Evolutionary conservation across 2,888 invertebrate genomes (phyloP).

Genomic region (Meiosimyza platycephala): DNA sequence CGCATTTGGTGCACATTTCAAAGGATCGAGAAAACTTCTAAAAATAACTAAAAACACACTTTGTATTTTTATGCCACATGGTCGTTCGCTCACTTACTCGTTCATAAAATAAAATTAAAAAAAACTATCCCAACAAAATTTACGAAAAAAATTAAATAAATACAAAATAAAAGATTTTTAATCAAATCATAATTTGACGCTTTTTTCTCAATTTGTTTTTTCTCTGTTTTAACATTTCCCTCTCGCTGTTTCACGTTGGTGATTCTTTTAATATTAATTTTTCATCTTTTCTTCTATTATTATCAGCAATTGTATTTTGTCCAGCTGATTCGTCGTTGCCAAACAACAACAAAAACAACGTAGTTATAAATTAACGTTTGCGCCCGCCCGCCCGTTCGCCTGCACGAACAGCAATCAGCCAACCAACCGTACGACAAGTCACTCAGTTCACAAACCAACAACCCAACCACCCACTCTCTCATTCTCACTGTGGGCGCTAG

Average conservation of each 20-base stretch:
- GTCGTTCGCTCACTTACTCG: too few relatives aligned
- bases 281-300: not conserved
- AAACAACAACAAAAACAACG: slow-evolving; percentile 4
- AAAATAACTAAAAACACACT: slow-evolving; percentile 13
- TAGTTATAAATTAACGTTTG: not conserved
- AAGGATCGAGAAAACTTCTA: not conserved
- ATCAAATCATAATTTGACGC: not conserved
- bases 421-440: not conserved
- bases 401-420: not conserved
- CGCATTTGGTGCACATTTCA: too few relatives aligned
- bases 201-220: not conserved
- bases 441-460: not conserved
- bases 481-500: slow-evolving; percentile 6
- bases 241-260: not conserved
- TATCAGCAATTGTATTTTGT: slow-evolving; percentile 32
- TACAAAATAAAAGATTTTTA: not conserved
- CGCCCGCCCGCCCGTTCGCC: not conserved
- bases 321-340: slow-evolving; percentile 31
- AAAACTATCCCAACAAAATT: not conserved
- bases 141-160: not conserved
- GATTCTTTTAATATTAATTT: slow-evolving; percentile 8
- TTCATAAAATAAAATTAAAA: not conserved
- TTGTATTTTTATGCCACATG: slow-evolving; percentile 18
- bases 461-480: slow-evolving; percentile 28
- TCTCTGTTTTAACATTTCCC: not conserved